Evolutionary conservation across 1,140 invertebrate genomes (phyloP).

Genomic region (Kradibia gibbosae): DNA sequence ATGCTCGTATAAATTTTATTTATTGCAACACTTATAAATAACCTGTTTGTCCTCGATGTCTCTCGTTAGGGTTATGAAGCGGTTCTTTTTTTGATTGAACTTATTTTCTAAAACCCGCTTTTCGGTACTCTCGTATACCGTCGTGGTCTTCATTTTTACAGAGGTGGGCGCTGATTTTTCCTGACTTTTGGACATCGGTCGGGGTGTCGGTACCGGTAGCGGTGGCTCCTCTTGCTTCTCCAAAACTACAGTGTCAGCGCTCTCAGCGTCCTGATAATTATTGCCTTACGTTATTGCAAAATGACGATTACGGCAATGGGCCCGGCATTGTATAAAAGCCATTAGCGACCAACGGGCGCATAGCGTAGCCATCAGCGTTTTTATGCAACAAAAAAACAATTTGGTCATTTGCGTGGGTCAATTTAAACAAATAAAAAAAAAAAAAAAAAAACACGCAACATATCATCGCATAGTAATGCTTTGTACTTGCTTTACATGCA

Average conservation of each 20-base stretch:
- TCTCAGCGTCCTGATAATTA: not conserved
- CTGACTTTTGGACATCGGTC: conserved; percentile 7
- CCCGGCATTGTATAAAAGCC: no score
- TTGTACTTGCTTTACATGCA: not conserved
- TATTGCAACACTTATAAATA: not conserved
- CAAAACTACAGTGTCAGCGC: not conserved
- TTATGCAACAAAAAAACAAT: no score
- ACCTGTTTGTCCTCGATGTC: conserved; percentile 59
- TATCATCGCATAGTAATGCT: not conserved
- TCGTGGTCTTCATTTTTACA: not conserved
- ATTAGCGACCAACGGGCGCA: no score
- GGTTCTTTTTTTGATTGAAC: conserved; percentile 56
- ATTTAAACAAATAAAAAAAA: no score
- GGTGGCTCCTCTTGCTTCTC: not conserved
- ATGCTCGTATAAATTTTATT: no score
- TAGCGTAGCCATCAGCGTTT: no score
- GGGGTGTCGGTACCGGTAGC: not conserved
- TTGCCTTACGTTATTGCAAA: no score
- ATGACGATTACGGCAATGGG: no score
- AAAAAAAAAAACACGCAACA: no score
- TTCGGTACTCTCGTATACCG: not conserved
- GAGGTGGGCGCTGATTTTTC: not conserved
- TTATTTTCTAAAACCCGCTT: conserved; percentile 57
- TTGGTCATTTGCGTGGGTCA: no score
- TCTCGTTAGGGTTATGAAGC: conserved; percentile 54